phyloP scores from a whole-genome alignment of 1,140 invertebrate genomes.

The Adoxophyes honmai region DNA sequence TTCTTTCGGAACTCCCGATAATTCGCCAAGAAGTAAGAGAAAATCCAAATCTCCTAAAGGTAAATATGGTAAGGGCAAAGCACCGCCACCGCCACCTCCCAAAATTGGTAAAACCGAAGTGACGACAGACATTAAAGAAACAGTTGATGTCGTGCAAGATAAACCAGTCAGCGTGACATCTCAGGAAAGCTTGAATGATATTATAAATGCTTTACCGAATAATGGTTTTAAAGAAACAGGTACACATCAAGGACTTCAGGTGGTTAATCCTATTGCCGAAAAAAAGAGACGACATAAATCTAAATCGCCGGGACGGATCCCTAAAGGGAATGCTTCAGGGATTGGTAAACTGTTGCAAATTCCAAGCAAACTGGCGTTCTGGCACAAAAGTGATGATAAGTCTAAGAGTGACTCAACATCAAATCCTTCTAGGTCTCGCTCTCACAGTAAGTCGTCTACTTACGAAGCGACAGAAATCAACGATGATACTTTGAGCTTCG shows the following conservation, averaged over 20 bases:
- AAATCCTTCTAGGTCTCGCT: slow-evolving; percentile 33
- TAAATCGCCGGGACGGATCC: slow-evolving; percentile 44
- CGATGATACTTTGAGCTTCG: slow-evolving; percentile 35
- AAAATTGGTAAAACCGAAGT: slow-evolving; percentile 16
- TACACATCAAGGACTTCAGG: slow-evolving; percentile 22
- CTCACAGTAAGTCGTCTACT: slow-evolving; percentile 45
- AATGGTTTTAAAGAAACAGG: slow-evolving; percentile 23
- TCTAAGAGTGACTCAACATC: slow-evolving; percentile 42
- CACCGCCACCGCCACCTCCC: slow-evolving; percentile 51
- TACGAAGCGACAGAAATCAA: slow-evolving; percentile 29
- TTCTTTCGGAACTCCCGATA: slow-evolving; percentile 71
- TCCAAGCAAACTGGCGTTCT: slow-evolving; percentile 71
- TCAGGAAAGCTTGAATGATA: slow-evolving; percentile 32
- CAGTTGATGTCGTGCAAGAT: background rate
- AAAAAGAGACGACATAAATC: slow-evolving; percentile 47
- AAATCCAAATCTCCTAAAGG: slow-evolving; percentile 58
- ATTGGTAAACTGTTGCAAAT: slow-evolving; percentile 70
- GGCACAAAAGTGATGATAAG: slow-evolving; percentile 63
- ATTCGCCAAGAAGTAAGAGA: slow-evolving; percentile 59
- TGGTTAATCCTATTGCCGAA: slow-evolving; percentile 36
- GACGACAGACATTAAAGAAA: background rate
- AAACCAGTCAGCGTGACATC: slow-evolving; percentile 19
- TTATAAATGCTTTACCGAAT: slow-evolving; percentile 27
- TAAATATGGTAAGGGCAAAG: slow-evolving; percentile 70
- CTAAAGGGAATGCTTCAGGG: slow-evolving; percentile 40